phyloP scores from a whole-genome alignment of 2,888 invertebrate genomes.

The Agrotis ipsilon region DNA sequence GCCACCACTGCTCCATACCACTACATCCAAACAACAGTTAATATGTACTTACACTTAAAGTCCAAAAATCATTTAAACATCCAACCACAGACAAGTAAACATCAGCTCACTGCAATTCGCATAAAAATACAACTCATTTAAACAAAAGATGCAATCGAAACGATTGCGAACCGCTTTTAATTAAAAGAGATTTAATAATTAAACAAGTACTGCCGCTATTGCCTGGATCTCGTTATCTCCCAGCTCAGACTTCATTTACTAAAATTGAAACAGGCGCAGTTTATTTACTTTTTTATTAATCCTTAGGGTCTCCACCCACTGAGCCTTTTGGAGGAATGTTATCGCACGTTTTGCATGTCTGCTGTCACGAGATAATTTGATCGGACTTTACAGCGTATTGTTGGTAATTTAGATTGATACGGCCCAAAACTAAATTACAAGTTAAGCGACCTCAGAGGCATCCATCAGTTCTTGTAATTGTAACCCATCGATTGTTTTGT shows the following conservation, averaged over 20 bases:
- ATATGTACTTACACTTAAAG: too few species aligned
- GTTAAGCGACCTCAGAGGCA: too few species aligned
- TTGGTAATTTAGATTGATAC: too few species aligned
- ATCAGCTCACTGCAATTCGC: not conserved
- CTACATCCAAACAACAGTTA: too few species aligned
- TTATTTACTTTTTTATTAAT: conserved; percentile 61
- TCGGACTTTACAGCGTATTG: too few species aligned
- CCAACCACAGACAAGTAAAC: not conserved
- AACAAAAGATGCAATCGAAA: conserved; percentile 56
- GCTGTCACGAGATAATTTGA: too few species aligned
- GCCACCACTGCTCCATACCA: too few species aligned
- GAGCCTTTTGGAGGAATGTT: not conserved
- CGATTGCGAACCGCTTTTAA: conserved; percentile 52
- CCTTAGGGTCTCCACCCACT: not conserved
- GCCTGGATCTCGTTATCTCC: conserved; percentile 58
- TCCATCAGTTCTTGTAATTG: too few species aligned
- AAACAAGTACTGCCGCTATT: conserved; percentile 57
- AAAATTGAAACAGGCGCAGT: conserved; percentile 55
- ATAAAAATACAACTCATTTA: conserved; percentile 24
- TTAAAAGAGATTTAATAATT: conserved; percentile 65
- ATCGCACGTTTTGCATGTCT: not conserved
- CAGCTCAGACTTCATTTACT: conserved; percentile 60
- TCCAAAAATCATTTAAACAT: not conserved
- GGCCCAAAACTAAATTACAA: too few species aligned
- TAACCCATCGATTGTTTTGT: too few species aligned